phyloP scores from a whole-genome alignment of 2,797 vertebrate species.

The Gymnothorax javanicus region DNA sequence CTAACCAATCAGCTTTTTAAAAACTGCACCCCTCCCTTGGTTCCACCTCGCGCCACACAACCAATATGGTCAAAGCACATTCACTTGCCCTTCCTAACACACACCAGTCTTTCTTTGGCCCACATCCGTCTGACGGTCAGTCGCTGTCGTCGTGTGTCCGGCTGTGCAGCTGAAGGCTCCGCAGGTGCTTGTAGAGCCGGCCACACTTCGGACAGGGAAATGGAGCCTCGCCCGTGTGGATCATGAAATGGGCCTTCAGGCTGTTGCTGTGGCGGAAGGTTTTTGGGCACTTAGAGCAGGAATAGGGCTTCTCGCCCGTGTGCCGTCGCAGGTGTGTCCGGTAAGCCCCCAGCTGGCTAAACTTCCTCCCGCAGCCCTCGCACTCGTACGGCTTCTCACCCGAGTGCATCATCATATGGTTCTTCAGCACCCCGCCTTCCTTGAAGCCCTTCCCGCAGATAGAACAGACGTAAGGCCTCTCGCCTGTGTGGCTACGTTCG shows the following conservation, averaged over 20 bases:
- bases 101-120: neutral
- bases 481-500: slow-evolving; percentile 2
- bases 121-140: neutral
- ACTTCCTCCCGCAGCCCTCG: slow-evolving; percentile 8
- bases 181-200: slow-evolving; percentile 33
- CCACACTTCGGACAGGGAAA: slow-evolving; percentile 36
- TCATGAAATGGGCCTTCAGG: slow-evolving; percentile 23
- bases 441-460: slow-evolving; percentile 47
- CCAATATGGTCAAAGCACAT: neutral
- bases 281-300: slow-evolving; percentile 30
- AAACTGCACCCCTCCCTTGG: neutral
- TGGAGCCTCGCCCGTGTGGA: slow-evolving; percentile 35
- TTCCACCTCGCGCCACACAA: neutral
- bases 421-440: slow-evolving; percentile 42
- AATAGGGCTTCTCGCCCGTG: slow-evolving; percentile 32
- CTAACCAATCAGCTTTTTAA: neutral
- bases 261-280: slow-evolving; percentile 27
- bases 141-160: slow-evolving; percentile 20
- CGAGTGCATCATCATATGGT: slow-evolving; percentile 38
- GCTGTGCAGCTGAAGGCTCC: slow-evolving; percentile 35
- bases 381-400: slow-evolving; percentile 18
- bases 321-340: slow-evolving; percentile 23
- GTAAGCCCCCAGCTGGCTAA: slow-evolving; percentile 22
- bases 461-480: slow-evolving; percentile 32
- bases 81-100: neutral